Evolutionary conservation across 1,140 invertebrate genomes (phyloP).

Genomic region (Scaptomyza hsui): DNA sequence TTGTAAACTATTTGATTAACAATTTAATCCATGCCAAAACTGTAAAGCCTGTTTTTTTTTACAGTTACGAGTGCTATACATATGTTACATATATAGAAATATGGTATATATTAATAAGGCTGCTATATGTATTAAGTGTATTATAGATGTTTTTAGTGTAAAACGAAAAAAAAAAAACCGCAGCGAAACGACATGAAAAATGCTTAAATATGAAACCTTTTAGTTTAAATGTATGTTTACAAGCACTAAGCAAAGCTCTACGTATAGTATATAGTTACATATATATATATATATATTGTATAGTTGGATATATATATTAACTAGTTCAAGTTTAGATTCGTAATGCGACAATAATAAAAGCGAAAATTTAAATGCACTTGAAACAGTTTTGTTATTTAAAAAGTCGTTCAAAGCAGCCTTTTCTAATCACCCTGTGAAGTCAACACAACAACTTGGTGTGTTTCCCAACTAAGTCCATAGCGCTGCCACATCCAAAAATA

Average conservation of each 20-base stretch:
- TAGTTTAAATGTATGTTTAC: conserved; percentile 52
- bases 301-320: conserved; percentile 65
- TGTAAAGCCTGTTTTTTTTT: conserved; percentile 37
- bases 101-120: conserved; percentile 53
- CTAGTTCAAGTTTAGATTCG: conserved; percentile 79
- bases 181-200: conserved; percentile 18
- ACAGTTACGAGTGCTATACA: conserved; percentile 51
- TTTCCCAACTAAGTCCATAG: not conserved
- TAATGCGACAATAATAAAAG: conserved; percentile 81
- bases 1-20: conserved; percentile 28
- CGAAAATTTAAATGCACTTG: conserved; percentile 66
- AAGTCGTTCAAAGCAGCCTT: conserved; percentile 1
- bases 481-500: not conserved
- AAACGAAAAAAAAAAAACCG: not conserved
- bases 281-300: conserved; percentile 59
- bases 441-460: not conserved
- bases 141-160: conserved; percentile 65
- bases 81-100: conserved; percentile 22
- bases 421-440: not conserved
- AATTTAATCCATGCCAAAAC: conserved; percentile 55
- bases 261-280: conserved; percentile 39
- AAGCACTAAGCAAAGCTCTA: conserved; percentile 67
- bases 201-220: conserved; percentile 46
- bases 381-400: not conserved
- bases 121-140: conserved; percentile 60